Conservation (phyloP, 35 echinoderm and acorn worm genomes). For the Heliocidaris tuberculata region DNA sequence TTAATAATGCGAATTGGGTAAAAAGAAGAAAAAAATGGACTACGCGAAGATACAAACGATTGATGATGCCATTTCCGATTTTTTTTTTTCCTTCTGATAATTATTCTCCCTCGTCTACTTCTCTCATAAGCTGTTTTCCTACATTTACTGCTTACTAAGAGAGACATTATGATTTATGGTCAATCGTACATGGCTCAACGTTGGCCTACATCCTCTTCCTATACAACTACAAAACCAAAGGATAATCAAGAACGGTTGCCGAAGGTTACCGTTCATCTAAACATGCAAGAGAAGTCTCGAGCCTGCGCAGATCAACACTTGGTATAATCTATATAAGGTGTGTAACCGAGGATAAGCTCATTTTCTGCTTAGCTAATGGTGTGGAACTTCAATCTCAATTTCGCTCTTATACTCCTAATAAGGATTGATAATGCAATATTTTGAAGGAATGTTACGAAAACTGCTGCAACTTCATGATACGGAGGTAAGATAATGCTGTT, state of each 20-base stretch:
- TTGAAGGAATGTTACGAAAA: neutral
- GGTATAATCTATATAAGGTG: neutral
- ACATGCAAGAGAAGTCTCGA: neutral
- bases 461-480: neutral
- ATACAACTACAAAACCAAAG: neutral
- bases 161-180: too few relatives aligned
- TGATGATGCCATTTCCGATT: too few relatives aligned
- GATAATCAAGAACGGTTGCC: neutral
- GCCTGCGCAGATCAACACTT: neutral
- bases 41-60: too few relatives aligned
- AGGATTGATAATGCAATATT: neutral
- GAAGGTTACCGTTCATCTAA: neutral
- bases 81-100: too few relatives aligned
- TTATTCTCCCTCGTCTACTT: too few relatives aligned
- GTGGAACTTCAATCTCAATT: neutral
- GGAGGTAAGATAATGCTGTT: neutral
- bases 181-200: too few relatives aligned
- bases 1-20: too few relatives aligned
- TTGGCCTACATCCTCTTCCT: too few relatives aligned
- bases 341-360: neutral
- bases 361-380: neutral
- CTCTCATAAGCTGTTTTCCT: too few relatives aligned
- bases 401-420: neutral
- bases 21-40: too few relatives aligned
- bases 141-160: too few relatives aligned